phyloP scores from a whole-genome alignment of 2,797 vertebrate genomes.

The Sebastes dallii region DNA sequence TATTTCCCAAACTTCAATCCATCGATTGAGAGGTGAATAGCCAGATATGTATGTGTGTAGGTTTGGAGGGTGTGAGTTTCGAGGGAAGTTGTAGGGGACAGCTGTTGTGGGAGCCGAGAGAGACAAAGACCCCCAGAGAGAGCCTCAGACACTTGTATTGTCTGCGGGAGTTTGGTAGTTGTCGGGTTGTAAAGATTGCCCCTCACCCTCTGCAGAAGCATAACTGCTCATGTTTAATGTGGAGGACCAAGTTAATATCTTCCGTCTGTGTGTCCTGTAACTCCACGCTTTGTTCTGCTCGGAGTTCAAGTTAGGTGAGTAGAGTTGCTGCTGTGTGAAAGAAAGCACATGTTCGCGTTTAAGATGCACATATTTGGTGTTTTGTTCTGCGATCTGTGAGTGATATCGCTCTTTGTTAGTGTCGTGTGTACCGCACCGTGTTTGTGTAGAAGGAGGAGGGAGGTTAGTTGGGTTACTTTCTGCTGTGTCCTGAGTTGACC shows the following conservation, averaged over 20 bases:
- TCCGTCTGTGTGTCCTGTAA: not conserved
- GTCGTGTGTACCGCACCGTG: not conserved
- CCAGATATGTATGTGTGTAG: not conserved
- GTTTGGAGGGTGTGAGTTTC: conserved; percentile 5
- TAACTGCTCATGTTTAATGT: not conserved
- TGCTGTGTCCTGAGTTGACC: conserved; percentile 50
- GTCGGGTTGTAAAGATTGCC: not conserved
- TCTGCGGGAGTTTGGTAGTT: conserved; percentile 41
- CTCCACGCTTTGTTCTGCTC: conserved; percentile 25
- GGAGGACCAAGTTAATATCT: not conserved
- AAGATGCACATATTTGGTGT: too few relatives aligned
- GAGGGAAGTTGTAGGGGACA: conserved; percentile 45
- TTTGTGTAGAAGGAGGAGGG: not conserved
- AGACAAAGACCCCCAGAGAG: conserved; percentile 74
- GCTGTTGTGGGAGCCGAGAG: conserved; percentile 40
- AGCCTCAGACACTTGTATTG: conserved; percentile 57
- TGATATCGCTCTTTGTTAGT: not conserved
- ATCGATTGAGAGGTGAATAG: not conserved
- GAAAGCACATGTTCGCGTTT: not conserved
- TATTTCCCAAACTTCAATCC: not conserved
- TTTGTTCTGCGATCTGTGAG: not conserved
- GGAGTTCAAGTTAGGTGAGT: conserved; percentile 12
- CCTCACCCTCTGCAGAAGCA: not conserved
- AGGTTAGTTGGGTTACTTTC: not conserved
- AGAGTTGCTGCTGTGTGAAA: conserved; percentile 14